Evolutionary conservation across 2,797 vertebrate genomes (phyloP).

Genomic region (Tachyglossus aculeatus): DNA sequence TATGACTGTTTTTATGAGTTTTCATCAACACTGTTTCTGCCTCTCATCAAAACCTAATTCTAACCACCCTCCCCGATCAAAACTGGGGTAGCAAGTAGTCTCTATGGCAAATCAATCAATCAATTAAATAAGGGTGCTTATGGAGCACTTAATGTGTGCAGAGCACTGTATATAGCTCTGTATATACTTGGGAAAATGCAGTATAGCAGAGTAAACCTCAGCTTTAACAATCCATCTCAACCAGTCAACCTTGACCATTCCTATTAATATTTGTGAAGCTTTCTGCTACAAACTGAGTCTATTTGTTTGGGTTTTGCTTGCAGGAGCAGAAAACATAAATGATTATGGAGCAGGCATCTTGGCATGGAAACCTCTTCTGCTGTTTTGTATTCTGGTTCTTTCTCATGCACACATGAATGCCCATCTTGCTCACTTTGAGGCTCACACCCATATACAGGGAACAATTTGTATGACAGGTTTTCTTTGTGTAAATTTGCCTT

Average conservation of each 20-base stretch:
- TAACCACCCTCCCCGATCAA: too few relatives aligned
- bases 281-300: neutral
- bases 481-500: neutral
- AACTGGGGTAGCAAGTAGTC: too few relatives aligned
- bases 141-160: too few relatives aligned
- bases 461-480: neutral
- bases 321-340: constrained; percentile 57
- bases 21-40: too few relatives aligned
- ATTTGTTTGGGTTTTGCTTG: constrained; percentile 20
- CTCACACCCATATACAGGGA: neutral
- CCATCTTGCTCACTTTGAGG: constrained; percentile 27
- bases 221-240: too few relatives aligned
- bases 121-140: too few relatives aligned
- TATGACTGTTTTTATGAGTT: too few relatives aligned
- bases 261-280: neutral
- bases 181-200: too few relatives aligned
- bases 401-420: constrained; percentile 45
- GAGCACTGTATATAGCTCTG: too few relatives aligned
- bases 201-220: too few relatives aligned
- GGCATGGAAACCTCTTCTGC: constrained; percentile 19
- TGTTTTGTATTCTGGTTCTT: constrained; percentile 47
- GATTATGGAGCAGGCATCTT: constrained; percentile 55
- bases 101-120: too few relatives aligned
- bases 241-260: constrained; percentile 26
- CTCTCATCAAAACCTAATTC: too few relatives aligned